Conservation (phyloP, 2,888 invertebrate genomes). For the Stenodera caucasica region DNA sequence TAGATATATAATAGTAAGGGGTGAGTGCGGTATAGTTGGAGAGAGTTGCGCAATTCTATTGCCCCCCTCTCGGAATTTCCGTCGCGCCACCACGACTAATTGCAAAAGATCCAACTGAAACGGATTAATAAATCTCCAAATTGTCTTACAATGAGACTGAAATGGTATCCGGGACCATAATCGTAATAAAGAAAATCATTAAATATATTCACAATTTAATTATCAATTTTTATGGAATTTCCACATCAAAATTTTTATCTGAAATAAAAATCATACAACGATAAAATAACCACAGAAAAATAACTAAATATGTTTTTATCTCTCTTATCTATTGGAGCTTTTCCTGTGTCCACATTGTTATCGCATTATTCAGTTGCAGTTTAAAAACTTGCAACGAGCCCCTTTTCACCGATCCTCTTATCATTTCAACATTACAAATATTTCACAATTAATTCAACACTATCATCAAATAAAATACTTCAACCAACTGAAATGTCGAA, state of each 20-base stretch:
- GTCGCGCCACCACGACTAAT: conserved; percentile 34
- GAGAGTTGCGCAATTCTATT: conserved; percentile 50
- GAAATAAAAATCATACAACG: not conserved
- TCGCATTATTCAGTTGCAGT: not conserved
- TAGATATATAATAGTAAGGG: not conserved
- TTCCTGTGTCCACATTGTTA: conserved; percentile 4
- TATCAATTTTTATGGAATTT: not conserved
- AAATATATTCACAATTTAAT: not conserved
- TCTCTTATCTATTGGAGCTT: not conserved
- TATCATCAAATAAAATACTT: too few species aligned
- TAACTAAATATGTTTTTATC: not conserved
- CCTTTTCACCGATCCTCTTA: not conserved
- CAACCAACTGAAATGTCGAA: too few species aligned
- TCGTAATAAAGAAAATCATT: not conserved
- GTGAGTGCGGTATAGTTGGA: conserved; percentile 14
- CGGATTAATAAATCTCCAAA: conserved; percentile 3
- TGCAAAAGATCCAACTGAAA: conserved; percentile 30
- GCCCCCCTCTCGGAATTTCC: conserved; percentile 36
- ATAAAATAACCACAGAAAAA: not conserved
- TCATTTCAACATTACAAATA: not conserved
- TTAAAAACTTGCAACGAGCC: not conserved
- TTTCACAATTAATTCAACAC: too few species aligned
- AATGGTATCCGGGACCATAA: not conserved
- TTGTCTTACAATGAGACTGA: not conserved
- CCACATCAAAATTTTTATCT: not conserved